These are phyloP conservation scores for Heloderma charlesbogerti DNA, from an alignment of 2,113 vertebrate genomes.

Conservation along the genomic window DNA sequence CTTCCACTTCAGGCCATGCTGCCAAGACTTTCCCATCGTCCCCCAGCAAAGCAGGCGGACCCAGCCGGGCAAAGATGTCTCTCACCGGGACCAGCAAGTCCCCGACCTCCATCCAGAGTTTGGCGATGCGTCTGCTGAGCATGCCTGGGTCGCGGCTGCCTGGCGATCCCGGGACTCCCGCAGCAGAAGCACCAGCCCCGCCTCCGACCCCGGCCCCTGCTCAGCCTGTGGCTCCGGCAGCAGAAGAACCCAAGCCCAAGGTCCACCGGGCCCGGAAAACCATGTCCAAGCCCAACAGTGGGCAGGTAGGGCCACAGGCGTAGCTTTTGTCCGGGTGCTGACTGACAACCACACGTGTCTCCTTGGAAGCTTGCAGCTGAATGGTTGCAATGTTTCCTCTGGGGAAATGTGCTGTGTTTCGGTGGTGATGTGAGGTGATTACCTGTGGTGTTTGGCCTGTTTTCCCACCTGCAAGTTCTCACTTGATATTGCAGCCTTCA, in stretches of 20 bases:
- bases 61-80: conserved; percentile 89
- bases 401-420: background rate
- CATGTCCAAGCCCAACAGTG: conserved; percentile 84
- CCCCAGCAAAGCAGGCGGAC: conserved; percentile 71
- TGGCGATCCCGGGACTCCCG: conserved; percentile 47
- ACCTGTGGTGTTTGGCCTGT: background rate
- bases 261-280: conserved; percentile 91
- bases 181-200: conserved; percentile 56
- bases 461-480: background rate
- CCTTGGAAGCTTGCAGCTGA: background rate
- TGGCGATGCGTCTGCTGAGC: conserved; percentile 74
- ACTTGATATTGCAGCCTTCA: background rate
- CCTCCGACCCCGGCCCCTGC: conserved; percentile 54
- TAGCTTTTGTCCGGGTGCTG: background rate
- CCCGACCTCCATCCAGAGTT: conserved; percentile 72
- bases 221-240: conserved; percentile 36
- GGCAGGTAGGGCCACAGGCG: conserved; percentile 74
- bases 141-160: conserved; percentile 65
- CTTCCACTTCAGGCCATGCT: conserved; percentile 77
- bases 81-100: conserved; percentile 85
- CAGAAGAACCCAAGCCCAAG: conserved; percentile 71
- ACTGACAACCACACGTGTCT: background rate
- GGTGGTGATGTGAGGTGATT: background rate
- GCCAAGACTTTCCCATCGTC: conserved; percentile 82
- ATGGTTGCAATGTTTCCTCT: background rate